Conservation (phyloP, 2,113 vertebrate genomes). For the Antechinus stuartii region DNA sequence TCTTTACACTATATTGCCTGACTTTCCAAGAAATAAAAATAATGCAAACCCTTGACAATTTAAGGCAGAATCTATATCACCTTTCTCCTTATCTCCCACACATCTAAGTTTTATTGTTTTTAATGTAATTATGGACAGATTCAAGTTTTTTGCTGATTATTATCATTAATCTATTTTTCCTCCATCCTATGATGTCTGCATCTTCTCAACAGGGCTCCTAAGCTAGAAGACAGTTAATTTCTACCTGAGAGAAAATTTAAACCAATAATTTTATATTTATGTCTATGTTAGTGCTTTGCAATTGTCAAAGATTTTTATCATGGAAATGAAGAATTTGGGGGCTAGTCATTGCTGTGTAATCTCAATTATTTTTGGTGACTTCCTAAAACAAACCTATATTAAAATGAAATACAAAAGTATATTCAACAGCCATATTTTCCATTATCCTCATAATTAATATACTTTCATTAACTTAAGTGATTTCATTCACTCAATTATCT, state of each 20-base stretch:
- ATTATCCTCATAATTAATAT: not conserved
- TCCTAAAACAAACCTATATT: not conserved
- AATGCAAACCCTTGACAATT: not conserved
- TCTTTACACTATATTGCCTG: slow-evolving; percentile 31
- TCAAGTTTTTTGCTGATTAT: not conserved
- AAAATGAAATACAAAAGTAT: not conserved
- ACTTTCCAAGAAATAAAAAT: not conserved
- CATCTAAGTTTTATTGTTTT: slow-evolving; percentile 19
- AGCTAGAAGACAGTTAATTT: not conserved
- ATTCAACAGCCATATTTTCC: not conserved
- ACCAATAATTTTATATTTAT: not conserved
- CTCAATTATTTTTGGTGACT: not conserved
- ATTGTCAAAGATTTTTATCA: not conserved
- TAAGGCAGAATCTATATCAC: not conserved
- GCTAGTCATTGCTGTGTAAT: not conserved
- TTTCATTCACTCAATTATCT: not conserved
- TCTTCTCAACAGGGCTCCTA: not conserved
- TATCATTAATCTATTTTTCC: not conserved
- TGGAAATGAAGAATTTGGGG: not conserved
- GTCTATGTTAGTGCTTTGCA: not conserved
- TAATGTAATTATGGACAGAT: not conserved
- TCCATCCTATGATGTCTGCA: not conserved
- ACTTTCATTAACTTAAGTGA: not conserved
- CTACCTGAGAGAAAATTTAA: not conserved
- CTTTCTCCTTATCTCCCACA: slow-evolving; percentile 35